Conservation (phyloP, 2,888 invertebrate genomes). For the Eupithecia insigniata region DNA sequence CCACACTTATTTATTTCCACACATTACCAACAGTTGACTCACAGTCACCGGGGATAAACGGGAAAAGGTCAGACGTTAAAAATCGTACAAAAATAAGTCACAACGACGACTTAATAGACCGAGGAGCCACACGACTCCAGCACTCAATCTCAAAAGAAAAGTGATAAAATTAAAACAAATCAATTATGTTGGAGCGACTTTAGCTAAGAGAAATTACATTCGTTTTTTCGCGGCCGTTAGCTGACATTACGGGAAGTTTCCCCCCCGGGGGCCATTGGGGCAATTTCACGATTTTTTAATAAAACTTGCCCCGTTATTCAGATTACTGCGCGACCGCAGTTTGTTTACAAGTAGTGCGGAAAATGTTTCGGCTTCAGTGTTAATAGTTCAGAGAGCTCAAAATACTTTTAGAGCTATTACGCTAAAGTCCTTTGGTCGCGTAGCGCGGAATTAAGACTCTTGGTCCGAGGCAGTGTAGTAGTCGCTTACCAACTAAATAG, state of each 20-base stretch:
- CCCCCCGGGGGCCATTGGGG: conserved; percentile 40
- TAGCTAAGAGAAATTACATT: conserved; percentile 36
- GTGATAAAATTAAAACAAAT: conserved; percentile 34
- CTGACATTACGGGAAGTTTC: conserved; percentile 31
- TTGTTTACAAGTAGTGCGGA: conserved; percentile 45
- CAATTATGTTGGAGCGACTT: conserved; percentile 34
- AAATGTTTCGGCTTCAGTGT: conserved; percentile 13
- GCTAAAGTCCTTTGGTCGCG: not conserved
- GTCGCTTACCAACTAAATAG: not conserved
- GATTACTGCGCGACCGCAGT: conserved; percentile 38
- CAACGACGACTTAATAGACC: not conserved
- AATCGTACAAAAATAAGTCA: not conserved
- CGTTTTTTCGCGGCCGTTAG: conserved; percentile 37
- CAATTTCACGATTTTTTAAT: conserved; percentile 49
- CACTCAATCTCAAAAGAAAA: conserved; percentile 19
- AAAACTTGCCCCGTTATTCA: conserved; percentile 51
- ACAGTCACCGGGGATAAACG: not conserved
- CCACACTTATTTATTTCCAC: too few relatives aligned
- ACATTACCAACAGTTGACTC: not conserved
- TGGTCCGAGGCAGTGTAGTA: not conserved
- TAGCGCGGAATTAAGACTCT: not conserved
- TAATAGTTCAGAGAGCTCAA: not conserved
- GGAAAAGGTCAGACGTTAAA: not conserved
- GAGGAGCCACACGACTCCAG: not conserved
- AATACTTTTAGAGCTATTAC: not conserved